Base-by-base conservation (phyloP, 2,888 invertebrate genomes). In the Deilephila elpenor region DNA sequence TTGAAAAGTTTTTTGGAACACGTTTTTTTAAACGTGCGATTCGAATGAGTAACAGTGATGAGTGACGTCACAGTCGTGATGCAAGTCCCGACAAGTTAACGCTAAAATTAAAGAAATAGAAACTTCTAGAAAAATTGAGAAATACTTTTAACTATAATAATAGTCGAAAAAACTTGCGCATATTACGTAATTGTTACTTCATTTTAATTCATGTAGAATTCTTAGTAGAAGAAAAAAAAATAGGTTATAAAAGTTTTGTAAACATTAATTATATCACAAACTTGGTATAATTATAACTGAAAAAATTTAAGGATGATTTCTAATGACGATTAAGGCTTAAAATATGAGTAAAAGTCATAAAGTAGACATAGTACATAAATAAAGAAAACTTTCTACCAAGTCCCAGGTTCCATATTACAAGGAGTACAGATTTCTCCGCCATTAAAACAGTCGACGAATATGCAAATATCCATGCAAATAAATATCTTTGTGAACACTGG, bases 401-500 rank as follows among this genome's bases (percentile, higher is more conserved):
- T 59, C 25, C 29, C n/a, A n/a, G 1, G 14, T 64, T 14, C 25
- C 25, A 44, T n/a, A 44, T 17, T 25, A 25, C 25, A 67, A 51
- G 5, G 44, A 25, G 20, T 61, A 51, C 44, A 32, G 75, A 79
- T 83, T 82, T 83, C 80, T 70, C 80, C 75, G 71, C 72, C 70
- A 74, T 72, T 74, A 71, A 74, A 71, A 75, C 59, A 56, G 75
- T 75, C 76, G 73, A 76, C 75, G 75, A 44, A 75, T 88, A 88
- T 89, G 89, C 86, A 87, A 90, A 90, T 87, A 78, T 76, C 76
- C 77, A 82, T 76, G 78, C 82, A 83, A 84, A 85, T 81, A 85
- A 76, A 78, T 83, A 84, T 88, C 88, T 86, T 83, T 82, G 84
- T 87, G 87, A 88, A 89, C 88, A 88, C 89, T 91, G 91, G 89